Conservation (phyloP, 2,113 vertebrate genomes). For the Vulpes lagopus region DNA sequence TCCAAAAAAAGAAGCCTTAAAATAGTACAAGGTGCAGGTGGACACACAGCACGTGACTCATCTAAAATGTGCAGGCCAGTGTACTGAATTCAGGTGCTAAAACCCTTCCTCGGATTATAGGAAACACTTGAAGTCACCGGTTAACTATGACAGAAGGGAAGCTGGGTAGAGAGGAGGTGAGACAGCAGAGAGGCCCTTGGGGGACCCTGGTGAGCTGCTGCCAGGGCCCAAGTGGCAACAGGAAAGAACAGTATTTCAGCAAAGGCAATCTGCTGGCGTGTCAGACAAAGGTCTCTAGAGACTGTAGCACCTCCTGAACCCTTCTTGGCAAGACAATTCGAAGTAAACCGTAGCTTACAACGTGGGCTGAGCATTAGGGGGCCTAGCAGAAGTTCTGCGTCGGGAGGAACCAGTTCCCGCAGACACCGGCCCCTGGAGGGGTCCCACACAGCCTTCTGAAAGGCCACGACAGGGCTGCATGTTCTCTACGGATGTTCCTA, state of each 20-base stretch:
- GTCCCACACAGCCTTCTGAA: not conserved
- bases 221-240: not conserved
- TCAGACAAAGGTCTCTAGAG: not conserved
- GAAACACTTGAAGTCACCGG: not conserved
- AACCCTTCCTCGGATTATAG: not conserved
- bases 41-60: not conserved
- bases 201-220: not conserved
- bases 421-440: not conserved
- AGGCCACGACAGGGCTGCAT: not conserved
- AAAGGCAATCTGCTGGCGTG: not conserved
- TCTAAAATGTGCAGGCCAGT: not conserved
- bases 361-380: not conserved
- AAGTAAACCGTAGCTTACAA: not conserved
- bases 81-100: constrained; percentile 16
- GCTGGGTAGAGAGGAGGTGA: not conserved
- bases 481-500: not conserved
- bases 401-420: not conserved
- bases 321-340: not conserved
- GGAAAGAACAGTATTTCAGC: not conserved
- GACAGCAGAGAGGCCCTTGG: not conserved
- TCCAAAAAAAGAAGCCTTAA: constrained; percentile 40
- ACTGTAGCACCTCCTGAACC: not conserved
- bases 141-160: not conserved
- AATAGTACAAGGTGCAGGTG: not conserved
- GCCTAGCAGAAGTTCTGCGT: constrained; percentile 36